phyloP scores from a whole-genome alignment of 2,113 vertebrate genomes.

The Patagioenas fasciata region DNA sequence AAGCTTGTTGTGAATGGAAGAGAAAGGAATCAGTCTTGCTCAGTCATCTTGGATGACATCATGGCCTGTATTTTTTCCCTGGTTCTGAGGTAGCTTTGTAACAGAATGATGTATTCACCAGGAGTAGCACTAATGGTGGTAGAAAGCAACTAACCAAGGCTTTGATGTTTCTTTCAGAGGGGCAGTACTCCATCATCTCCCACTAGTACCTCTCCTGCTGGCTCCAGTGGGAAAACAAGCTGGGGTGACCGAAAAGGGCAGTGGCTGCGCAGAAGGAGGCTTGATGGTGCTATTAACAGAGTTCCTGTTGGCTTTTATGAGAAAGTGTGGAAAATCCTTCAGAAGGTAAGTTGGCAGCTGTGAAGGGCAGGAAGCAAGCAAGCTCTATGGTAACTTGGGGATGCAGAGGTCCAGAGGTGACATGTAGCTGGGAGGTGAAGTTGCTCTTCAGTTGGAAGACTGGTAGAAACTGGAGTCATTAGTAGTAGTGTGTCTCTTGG shows the following conservation, averaged over 20 bases:
- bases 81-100: background rate
- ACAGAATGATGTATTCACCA: background rate
- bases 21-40: background rate
- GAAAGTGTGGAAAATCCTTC: conserved; percentile 96
- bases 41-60: background rate
- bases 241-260: conserved; percentile 94
- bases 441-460: background rate
- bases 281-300: conserved; percentile 96
- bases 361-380: background rate
- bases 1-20: background rate
- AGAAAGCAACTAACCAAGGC: background rate
- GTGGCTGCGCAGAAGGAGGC: conserved; percentile 92
- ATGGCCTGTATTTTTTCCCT: background rate
- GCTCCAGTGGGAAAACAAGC: conserved; percentile 72
- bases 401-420: background rate
- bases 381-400: background rate
- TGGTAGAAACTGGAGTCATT: background rate
- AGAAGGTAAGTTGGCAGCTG: conserved; percentile 79
- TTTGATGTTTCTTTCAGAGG: conserved; percentile 74
- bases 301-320: conserved; percentile 98
- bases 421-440: background rate
- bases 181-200: conserved; percentile 94
- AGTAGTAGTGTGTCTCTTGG: background rate
- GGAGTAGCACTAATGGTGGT: background rate
- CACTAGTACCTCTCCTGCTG: conserved; percentile 81